These are phyloP conservation scores for Anser brachyrhynchus DNA, from an alignment of 2,113 vertebrate species.

Conservation along the genomic window DNA sequence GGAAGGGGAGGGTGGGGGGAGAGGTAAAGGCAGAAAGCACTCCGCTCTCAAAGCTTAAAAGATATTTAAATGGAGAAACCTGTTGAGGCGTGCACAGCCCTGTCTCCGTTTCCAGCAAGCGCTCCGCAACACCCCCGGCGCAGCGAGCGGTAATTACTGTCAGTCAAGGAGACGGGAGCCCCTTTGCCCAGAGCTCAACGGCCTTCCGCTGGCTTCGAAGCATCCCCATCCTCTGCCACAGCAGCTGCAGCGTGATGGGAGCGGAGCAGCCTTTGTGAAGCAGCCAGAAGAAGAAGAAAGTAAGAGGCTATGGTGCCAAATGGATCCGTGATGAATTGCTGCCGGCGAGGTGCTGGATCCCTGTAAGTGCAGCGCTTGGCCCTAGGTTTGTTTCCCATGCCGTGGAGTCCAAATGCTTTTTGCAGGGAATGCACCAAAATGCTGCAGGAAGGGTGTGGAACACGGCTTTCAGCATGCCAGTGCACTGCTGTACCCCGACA, in stretches of 20 bases:
- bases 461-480: fast-evolving
- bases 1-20: not conserved
- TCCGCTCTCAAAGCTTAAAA: not conserved
- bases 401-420: not conserved
- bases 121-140: fast-evolving
- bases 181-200: fast-evolving
- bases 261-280: not conserved
- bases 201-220: not conserved
- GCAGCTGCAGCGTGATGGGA: not conserved
- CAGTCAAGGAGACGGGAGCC: not conserved
- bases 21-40: not conserved
- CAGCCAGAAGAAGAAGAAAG: not conserved
- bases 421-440: not conserved
- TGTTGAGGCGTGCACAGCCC: not conserved
- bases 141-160: fast-evolving
- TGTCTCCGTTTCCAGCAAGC: fast-evolving
- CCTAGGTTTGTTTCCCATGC: not conserved
- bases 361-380: not conserved
- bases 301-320: fast-evolving
- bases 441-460: not conserved
- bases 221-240: not conserved
- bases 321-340: fast-evolving
- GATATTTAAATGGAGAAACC: not conserved
- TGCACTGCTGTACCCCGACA: fast-evolving
- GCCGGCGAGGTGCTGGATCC: not conserved